Base-by-base conservation (phyloP, 2,888 invertebrate species). In the Deilephila porcellus region DNA sequence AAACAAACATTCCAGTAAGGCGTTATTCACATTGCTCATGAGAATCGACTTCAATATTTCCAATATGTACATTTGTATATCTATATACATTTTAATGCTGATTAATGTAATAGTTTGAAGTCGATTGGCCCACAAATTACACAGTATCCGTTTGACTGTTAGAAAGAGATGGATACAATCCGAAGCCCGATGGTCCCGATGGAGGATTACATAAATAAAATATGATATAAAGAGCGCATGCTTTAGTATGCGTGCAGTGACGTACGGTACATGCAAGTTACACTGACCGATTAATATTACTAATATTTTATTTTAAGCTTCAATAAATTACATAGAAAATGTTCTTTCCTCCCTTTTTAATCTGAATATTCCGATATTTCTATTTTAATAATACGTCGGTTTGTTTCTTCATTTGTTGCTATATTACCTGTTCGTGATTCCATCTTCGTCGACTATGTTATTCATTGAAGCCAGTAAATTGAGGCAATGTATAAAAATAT, bases 151-250 rank as follows among this genome's bases (percentile, higher is more conserved):
- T 71, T 71, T 20, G 60, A n/a, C 60, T 14, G 19, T 37, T 37
- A n/a, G 60, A 71, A 32, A 60, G 8, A 17, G 71, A 60, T 25
- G 32, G 20, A 20, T 17, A 71, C 25, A 71, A 52, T 7, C 67
- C 25, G 45, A 37, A 45, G 20, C 64, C 64, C 64, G 45, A 25
- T 45, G 67, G 19, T 67, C 20, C 52, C 52, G 52, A 67, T 67
- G 67, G 67, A 25, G 67, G 25, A 56, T 56, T n/a, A 56, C 34
- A 34, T 63, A 45, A 45, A 67, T 7, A 52, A 67, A 14, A 80
- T 19, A 67, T 67, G 25, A 25, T 25, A 80, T 83, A 88, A 80
- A 85, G 86, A 88, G 90, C 89, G 76, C 90, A 92, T 93, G 92
- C 92, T 82, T 83, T 78, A 84, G 87, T 86, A 82, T 73, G 72